Evolutionary conservation across 2,888 invertebrate species (phyloP).

Genomic region (Yponomeuta cagnagella): DNA sequence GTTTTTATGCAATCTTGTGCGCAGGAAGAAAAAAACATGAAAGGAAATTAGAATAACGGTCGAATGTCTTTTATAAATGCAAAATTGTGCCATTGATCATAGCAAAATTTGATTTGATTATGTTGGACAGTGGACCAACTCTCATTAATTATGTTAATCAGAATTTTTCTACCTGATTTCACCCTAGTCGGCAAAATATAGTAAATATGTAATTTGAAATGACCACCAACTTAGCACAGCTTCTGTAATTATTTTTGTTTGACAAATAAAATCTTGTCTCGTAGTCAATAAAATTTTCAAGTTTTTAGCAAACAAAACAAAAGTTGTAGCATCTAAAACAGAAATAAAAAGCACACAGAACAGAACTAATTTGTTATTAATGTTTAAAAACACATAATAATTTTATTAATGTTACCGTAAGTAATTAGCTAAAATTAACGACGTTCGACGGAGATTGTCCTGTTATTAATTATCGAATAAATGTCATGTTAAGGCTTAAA

Average conservation of each 20-base stretch:
- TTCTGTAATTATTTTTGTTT: no score
- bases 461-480: no score
- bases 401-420: not conserved
- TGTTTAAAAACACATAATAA: not conserved
- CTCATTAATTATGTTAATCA: slow-evolving; percentile 2
- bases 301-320: not conserved
- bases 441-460: not conserved
- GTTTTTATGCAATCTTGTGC: not conserved
- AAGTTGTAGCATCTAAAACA: not conserved
- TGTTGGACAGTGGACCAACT: not conserved
- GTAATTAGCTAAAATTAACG: no score
- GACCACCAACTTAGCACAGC: no score
- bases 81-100: not conserved
- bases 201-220: not conserved
- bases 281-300: no score
- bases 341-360: not conserved
- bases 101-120: not conserved
- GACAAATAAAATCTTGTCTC: no score
- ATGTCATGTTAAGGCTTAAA: no score
- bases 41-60: not conserved
- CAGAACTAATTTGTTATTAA: not conserved
- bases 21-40: not conserved
- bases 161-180: not conserved
- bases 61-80: not conserved
- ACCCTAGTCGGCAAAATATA: not conserved